phyloP scores from a whole-genome alignment of 2,113 vertebrate species.

The Dasypus novemcinctus region DNA sequence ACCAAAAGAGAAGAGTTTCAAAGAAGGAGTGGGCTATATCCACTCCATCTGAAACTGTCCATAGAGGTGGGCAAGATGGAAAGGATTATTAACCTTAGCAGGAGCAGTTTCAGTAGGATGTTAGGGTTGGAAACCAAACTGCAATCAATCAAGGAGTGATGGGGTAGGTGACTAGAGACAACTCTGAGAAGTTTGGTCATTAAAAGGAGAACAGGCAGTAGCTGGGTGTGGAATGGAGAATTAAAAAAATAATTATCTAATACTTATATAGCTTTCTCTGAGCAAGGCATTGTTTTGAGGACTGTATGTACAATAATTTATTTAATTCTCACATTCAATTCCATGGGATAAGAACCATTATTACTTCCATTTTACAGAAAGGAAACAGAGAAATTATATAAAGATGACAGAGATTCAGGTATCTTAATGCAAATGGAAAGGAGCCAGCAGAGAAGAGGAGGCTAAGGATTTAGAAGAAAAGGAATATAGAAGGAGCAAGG shows the following conservation, averaged over 20 bases:
- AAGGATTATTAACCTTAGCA: neutral
- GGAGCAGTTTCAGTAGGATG: neutral
- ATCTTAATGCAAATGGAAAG: neutral
- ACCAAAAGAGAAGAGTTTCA: neutral
- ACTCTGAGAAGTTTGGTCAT: neutral
- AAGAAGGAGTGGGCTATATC: neutral
- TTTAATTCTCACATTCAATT: neutral
- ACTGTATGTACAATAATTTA: neutral
- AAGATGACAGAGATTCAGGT: neutral
- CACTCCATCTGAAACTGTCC: neutral
- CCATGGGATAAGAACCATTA: neutral
- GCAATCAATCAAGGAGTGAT: neutral
- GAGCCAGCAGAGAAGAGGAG: neutral
- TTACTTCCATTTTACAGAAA: conserved; percentile 19
- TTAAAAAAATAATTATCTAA: neutral
- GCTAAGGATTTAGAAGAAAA: conserved; percentile 29
- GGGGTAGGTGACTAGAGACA: neutral
- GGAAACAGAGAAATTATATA: neutral
- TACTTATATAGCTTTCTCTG: neutral
- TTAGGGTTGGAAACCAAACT: neutral
- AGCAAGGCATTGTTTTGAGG: neutral
- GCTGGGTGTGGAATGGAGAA: neutral
- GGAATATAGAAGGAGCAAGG: neutral
- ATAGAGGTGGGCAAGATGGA: neutral
- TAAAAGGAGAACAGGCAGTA: neutral